phyloP scores from a whole-genome alignment of 1,140 invertebrate species.

The Eriosoma lanigerum region DNA sequence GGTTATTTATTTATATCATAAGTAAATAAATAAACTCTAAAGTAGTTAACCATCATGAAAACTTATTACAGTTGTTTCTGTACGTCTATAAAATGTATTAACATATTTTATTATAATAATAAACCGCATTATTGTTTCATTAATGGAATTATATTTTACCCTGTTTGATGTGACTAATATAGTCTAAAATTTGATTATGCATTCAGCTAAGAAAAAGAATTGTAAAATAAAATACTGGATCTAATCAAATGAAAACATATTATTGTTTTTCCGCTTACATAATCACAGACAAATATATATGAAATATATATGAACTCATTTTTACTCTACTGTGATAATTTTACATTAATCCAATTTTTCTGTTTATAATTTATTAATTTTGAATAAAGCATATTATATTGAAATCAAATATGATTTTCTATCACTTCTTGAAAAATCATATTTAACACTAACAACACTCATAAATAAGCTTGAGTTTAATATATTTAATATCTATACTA shows the following conservation, averaged over 20 bases:
- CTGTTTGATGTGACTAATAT: slow-evolving; percentile 4
- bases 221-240: background rate
- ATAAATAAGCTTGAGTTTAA: too few relatives aligned
- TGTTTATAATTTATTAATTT: background rate
- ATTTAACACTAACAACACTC: too few relatives aligned
- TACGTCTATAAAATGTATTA: background rate
- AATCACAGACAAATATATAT: background rate
- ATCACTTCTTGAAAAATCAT: too few relatives aligned
- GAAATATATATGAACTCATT: background rate
- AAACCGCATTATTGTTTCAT: background rate
- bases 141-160: background rate
- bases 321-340: background rate
- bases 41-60: background rate
- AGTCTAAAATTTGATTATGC: background rate
- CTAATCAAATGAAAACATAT: slow-evolving; percentile 9
- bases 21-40: background rate
- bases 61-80: background rate
- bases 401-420: background rate
- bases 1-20: too few relatives aligned
- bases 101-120: background rate
- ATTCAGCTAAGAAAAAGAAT: slow-evolving; percentile 34
- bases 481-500: too few relatives aligned
- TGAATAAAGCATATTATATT: background rate
- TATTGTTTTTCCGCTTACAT: background rate
- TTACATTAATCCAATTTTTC: background rate